These are phyloP conservation scores for Tachysurus vachellii DNA, from an alignment of 2,113 vertebrate species.

Conservation along the genomic window DNA sequence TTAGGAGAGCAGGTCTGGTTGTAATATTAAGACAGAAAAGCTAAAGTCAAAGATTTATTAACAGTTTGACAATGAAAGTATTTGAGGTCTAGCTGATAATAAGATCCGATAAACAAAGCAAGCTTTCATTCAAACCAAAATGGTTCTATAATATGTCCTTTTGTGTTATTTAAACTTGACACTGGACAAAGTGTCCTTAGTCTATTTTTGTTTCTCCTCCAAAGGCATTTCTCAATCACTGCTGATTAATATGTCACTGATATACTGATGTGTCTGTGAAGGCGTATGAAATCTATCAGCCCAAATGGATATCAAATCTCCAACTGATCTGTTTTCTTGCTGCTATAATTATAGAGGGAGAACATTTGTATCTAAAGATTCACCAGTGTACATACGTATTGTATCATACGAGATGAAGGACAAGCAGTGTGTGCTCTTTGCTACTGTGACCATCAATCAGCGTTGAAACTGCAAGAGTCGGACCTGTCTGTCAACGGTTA, in stretches of 20 bases:
- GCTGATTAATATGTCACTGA: neutral
- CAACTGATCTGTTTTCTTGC: too few relatives aligned
- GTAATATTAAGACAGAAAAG: neutral
- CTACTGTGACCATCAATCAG: too few relatives aligned
- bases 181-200: neutral
- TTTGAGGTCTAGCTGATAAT: neutral
- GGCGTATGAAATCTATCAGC: neutral
- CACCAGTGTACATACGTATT: too few relatives aligned
- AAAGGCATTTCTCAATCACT: neutral
- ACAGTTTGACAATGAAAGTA: neutral
- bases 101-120: neutral
- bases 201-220: neutral
- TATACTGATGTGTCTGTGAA: neutral
- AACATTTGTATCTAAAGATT: too few relatives aligned
- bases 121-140: neutral
- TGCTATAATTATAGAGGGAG: too few relatives aligned
- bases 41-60: neutral
- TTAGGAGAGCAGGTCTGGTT: neutral
- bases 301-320: neutral
- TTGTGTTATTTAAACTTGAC: neutral
- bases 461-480: too few relatives aligned
- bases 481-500: too few relatives aligned
- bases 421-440: too few relatives aligned
- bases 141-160: neutral
- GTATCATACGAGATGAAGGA: too few relatives aligned